Evolutionary conservation across 2,113 vertebrate genomes (phyloP), one percentile per base, ranked within the genome.

Genomic region (Cavia aperea): DNA sequence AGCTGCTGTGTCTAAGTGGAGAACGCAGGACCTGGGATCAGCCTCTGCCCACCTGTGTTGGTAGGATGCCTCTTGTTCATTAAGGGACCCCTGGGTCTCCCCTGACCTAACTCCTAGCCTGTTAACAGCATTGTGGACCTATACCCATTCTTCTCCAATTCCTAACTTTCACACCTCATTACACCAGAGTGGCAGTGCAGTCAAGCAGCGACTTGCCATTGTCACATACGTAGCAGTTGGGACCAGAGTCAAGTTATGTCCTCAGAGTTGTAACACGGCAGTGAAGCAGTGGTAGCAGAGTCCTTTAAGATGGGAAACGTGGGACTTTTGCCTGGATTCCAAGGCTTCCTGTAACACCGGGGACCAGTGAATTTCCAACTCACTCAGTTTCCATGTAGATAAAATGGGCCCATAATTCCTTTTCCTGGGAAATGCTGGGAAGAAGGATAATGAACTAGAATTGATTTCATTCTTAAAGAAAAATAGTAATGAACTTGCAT

Each of bases 1-100:
- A 97, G 39, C 98, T 99, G 88, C 97, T 98, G 70, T 99, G 99
- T 97, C 98, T 99, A 89, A 98, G 98, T 0, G 99, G 99, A 1
- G 99, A 99, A 91, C 98, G 99, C 82, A 98, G 99, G 95, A 98
- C 99, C 5, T 99, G 99, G 99, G 98, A 99, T 91, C 98, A 97
- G 78, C 98, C 98, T 2, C 98, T 99, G 92, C 99, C 99, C 0
- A 97, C 98, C 66, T 99, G 99, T 56, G 97, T 99, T 24, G 99
- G 99, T 99, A 98, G 97, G 99, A 84, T 62, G 19, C 81, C 66
- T 85, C 46, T 83, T 75, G 39, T 43, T 82, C 56, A 29, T 21
- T 31, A 12, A 19, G 31, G 21, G 26, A 58, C 23, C 6, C 7
- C 68, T 62, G 1, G 13, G 8, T 78, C 23, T 85, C 49, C 62